phyloP scores from a whole-genome alignment of 1,140 invertebrate species.

The Drosophila tristis region DNA sequence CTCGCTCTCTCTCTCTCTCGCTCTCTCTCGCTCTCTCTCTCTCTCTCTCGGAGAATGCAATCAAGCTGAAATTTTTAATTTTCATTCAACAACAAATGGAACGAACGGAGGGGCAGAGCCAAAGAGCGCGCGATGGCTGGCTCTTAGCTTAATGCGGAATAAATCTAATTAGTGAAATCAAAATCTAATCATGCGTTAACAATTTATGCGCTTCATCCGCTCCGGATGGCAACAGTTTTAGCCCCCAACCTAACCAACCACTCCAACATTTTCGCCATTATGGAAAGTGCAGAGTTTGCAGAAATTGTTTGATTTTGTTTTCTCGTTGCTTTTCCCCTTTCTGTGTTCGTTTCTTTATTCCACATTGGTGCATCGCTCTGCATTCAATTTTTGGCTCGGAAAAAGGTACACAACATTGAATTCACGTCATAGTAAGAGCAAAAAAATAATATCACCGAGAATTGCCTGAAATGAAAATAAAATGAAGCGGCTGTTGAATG shows the following conservation, averaged over 20 bases:
- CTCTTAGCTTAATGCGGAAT: slow-evolving; percentile 73
- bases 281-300: slow-evolving; percentile 73
- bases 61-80: slow-evolving; percentile 81
- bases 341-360: neutral
- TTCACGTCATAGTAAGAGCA: slow-evolving; percentile 39
- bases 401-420: slow-evolving; percentile 66
- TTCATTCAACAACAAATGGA: slow-evolving; percentile 44
- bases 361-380: slow-evolving; percentile 47
- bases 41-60: slow-evolving; percentile 23
- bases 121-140: slow-evolving; percentile 9
- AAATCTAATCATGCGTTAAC: slow-evolving; percentile 80
- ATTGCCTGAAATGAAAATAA: neutral
- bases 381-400: slow-evolving; percentile 67
- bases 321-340: slow-evolving; percentile 16
- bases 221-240: slow-evolving; percentile 40
- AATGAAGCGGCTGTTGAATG: too few relatives aligned
- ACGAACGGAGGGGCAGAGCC: neutral
- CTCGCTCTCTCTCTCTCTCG: neutral
- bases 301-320: slow-evolving; percentile 37
- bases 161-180: slow-evolving; percentile 83
- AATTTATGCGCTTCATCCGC: slow-evolving; percentile 76
- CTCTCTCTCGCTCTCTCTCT: neutral
- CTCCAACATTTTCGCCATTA: slow-evolving; percentile 64
- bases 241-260: neutral
- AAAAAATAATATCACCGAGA: slow-evolving; percentile 21